These are phyloP conservation scores for Ranitomeya variabilis DNA, from an alignment of 2,113 vertebrate genomes.

Conservation along the genomic window DNA sequence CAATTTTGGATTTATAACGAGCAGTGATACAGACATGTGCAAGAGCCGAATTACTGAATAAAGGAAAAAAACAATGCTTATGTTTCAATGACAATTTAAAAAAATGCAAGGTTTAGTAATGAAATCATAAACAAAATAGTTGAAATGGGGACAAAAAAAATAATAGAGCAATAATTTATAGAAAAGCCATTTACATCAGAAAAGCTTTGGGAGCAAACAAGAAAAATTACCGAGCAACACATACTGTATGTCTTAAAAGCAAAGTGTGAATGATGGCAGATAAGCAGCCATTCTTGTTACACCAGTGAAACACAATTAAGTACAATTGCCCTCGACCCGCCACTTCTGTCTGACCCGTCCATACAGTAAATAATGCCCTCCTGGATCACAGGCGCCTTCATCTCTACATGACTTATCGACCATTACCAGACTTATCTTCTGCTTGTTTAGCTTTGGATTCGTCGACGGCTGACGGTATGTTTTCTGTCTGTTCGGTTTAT, in stretches of 20 bases:
- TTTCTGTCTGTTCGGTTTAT: conserved; percentile 54
- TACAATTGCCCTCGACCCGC: neutral
- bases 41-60: neutral
- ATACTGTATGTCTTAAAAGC: neutral
- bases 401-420: neutral
- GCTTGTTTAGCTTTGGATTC: neutral
- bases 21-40: neutral
- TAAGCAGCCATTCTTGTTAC: neutral
- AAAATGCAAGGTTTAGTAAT: too few relatives aligned
- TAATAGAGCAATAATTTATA: neutral
- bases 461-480: conserved; percentile 61
- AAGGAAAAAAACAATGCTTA: neutral
- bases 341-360: neutral
- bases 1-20: too few relatives aligned
- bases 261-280: neutral
- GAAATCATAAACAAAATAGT: too few relatives aligned
- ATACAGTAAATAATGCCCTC: conserved; percentile 8
- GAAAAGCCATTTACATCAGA: neutral
- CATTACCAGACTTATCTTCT: neutral
- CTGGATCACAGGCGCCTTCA: neutral
- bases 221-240: neutral
- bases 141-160: neutral
- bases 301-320: neutral
- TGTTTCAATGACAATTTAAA: too few relatives aligned
- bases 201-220: neutral